These are phyloP conservation scores for Tinamus major DNA, from an alignment of 2,797 vertebrate genomes.

Conservation along the genomic window DNA sequence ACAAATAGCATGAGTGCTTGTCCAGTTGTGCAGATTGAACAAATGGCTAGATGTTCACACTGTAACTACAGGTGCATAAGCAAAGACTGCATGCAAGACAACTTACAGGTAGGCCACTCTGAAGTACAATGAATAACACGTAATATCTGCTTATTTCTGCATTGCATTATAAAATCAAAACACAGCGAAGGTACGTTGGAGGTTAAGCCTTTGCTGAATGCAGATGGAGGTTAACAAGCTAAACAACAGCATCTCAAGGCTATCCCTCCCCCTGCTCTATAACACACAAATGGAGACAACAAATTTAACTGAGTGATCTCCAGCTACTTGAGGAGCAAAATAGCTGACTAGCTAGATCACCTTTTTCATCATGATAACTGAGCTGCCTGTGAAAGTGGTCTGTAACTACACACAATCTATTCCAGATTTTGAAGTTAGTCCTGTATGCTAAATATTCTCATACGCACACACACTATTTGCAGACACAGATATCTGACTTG, in stretches of 20 bases:
- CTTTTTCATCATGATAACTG: neutral
- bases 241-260: neutral
- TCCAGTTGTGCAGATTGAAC: neutral
- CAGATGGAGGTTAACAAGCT: neutral
- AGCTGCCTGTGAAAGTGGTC: neutral
- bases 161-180: neutral
- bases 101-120: neutral
- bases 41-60: neutral
- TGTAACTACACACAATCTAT: neutral
- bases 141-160: neutral
- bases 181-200: fast-evolving
- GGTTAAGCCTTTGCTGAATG: neutral
- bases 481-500: neutral
- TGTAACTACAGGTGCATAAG: neutral
- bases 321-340: neutral
- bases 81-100: neutral
- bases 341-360: neutral
- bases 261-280: neutral
- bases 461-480: too few species aligned
- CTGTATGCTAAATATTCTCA: neutral
- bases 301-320: neutral
- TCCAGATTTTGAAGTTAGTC: neutral
- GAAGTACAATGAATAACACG: neutral
- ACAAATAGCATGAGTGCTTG: neutral
- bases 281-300: neutral